Percentiles rank a stretch among this genome's conserved stretches.
Conservation (phyloP, 2,113 vertebrate species). For the Pachycephala philippinensis region DNA sequence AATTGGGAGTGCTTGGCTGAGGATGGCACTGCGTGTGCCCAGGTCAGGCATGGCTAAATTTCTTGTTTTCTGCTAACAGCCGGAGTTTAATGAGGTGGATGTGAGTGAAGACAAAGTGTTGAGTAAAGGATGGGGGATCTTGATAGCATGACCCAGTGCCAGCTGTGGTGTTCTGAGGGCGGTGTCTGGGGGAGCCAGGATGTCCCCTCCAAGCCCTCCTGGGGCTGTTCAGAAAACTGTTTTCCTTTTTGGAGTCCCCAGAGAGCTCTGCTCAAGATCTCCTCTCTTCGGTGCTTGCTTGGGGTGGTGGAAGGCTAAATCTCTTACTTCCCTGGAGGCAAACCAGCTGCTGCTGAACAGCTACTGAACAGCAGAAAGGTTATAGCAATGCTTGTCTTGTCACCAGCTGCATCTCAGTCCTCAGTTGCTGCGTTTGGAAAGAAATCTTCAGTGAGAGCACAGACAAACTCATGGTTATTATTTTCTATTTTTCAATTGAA, state of each 20-base stretch:
- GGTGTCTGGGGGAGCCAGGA: background rate
- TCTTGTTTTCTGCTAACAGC: background rate
- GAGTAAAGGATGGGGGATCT: background rate
- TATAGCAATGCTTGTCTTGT: background rate
- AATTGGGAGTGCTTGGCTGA: background rate
- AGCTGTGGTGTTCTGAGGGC: background rate
- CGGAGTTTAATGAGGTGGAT: background rate
- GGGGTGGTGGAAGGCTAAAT: background rate
- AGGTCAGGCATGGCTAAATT: background rate
- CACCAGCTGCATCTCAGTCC: background rate
- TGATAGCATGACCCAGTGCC: rapidly evolving
- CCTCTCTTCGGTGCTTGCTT: background rate
- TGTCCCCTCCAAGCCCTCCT: background rate
- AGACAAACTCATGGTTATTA: background rate
- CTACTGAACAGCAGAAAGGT: background rate
- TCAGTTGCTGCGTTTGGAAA: background rate
- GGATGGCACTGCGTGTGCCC: background rate
- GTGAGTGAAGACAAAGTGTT: background rate
- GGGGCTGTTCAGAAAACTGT: background rate
- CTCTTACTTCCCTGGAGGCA: background rate
- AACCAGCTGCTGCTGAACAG: background rate
- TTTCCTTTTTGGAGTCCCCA: background rate
- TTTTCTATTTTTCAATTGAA: background rate
- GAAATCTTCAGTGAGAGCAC: background rate
- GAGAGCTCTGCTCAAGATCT: background rate